Base-by-base conservation (phyloP, 2,797 vertebrate genomes). In the Graptemys geographica region DNA sequence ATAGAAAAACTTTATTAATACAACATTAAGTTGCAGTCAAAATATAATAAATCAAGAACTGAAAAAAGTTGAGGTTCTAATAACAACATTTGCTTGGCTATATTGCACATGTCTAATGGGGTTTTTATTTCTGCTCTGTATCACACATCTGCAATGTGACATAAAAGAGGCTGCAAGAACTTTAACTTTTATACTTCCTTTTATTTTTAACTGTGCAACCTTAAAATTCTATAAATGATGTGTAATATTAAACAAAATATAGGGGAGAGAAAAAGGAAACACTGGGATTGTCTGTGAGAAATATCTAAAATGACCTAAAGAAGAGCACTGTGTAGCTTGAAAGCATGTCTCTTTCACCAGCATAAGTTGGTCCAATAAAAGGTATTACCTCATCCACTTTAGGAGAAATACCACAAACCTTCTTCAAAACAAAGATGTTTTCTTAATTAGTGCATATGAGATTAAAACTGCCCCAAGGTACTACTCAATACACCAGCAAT, bases 321-420 rank as follows among this genome's bases (percentile, higher is more conserved):
- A 62, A 62, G 69, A 72, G 69, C 19, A 72, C 37, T 72, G 69
- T 37, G 37, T 41, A 72, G 69, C 10, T 72, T 10, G 2, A 41
- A 72, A 41, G 37, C 69, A 23, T 6, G 69, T 72, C 69, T 72
- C 69, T 72, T 72, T 72, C 19, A 72, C 5, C 21, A 72, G 8
- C 33, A 12, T 37, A 41, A 41, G 19, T 41, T 72, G 19, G 37
- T 72, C 10, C 37, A 72, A 72, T 72, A 41, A 72, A 72, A 41
- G 19, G 11, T 72, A 72, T 72, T 37, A 41, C n/a, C 19, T 25
- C 69, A 41, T 23, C 69, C 69, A 72, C 21, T 5, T 41, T 88
- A 86, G 85, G 74, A 94, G 86, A 94, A 83, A 85, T 33, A 47
- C 28, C 44, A 57, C 7, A 52, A 83, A n/a, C 81, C 92, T 89